Evolutionary conservation across 1,140 invertebrate species (phyloP).

Genomic region (Streblospio benedicti): DNA sequence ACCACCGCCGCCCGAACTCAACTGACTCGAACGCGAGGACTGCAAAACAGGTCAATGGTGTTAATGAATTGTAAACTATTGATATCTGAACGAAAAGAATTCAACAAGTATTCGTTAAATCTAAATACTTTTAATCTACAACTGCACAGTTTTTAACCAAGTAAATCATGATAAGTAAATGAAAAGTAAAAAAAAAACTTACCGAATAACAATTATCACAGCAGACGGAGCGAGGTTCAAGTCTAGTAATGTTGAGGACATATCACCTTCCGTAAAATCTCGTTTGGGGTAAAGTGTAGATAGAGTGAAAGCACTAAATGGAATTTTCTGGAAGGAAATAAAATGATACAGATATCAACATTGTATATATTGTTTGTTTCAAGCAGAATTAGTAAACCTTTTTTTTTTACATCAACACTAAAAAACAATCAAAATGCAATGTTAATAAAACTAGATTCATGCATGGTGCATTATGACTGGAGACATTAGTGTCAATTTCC

Average conservation of each 20-base stretch:
- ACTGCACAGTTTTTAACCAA: background rate
- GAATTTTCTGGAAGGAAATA: conserved; percentile 24
- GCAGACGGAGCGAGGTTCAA: conserved; percentile 69
- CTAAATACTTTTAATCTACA: background rate
- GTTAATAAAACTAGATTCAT: too few relatives aligned
- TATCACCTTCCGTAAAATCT: conserved; percentile 58
- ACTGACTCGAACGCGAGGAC: background rate
- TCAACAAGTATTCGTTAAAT: background rate
- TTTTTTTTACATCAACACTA: too few relatives aligned
- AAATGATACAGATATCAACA: background rate
- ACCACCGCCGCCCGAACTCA: background rate
- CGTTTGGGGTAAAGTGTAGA: conserved; percentile 70
- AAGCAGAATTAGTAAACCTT: too few relatives aligned
- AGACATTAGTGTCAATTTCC: too few relatives aligned
- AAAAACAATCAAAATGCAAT: too few relatives aligned
- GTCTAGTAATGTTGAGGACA: conserved; percentile 56
- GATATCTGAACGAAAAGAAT: background rate
- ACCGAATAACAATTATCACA: conserved; percentile 61
- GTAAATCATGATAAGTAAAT: background rate
- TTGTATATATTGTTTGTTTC: too few relatives aligned
- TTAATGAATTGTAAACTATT: background rate
- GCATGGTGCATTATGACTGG: too few relatives aligned
- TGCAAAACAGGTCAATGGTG: background rate
- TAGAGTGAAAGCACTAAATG: conserved; percentile 53
- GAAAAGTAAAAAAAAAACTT: background rate